These are phyloP conservation scores for Drosophila neoperkinsi DNA, from an alignment of 2,888 invertebrate species.

Conservation along the genomic window DNA sequence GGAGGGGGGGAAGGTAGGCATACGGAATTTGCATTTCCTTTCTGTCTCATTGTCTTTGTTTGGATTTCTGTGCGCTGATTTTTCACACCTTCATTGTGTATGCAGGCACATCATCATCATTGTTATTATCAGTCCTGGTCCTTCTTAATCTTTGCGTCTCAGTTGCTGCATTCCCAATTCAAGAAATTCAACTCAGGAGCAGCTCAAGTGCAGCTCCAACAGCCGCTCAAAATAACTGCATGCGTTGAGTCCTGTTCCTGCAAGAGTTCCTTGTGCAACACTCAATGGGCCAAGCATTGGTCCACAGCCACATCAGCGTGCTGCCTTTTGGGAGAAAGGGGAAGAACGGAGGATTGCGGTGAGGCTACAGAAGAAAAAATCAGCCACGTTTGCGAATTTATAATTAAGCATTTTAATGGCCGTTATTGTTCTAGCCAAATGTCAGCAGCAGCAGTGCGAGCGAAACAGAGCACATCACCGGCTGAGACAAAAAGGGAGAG, in stretches of 20 bases:
- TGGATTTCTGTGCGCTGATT: slow-evolving; percentile 80
- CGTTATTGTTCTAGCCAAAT: slow-evolving; percentile 77
- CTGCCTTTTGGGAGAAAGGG: neutral
- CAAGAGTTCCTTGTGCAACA: slow-evolving; percentile 1
- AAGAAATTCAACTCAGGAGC: slow-evolving; percentile 51
- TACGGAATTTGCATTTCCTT: slow-evolving; percentile 69
- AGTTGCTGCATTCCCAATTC: slow-evolving; percentile 29
- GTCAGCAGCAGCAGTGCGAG: slow-evolving; percentile 26
- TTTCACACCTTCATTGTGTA: slow-evolving; percentile 79
- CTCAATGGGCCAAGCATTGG: slow-evolving; percentile 9
- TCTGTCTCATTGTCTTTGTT: slow-evolving; percentile 69
- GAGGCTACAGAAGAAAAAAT: slow-evolving; percentile 56
- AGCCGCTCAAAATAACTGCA: slow-evolving; percentile 9
- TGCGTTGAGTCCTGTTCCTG: slow-evolving; percentile 6
- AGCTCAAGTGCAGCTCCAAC: slow-evolving; percentile 28
- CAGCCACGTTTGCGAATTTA: slow-evolving; percentile 81
- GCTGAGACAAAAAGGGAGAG: neutral
- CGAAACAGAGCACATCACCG: slow-evolving; percentile 26
- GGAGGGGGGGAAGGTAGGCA: neutral
- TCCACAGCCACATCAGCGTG: slow-evolving; percentile 47
- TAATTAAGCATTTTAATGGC: slow-evolving; percentile 84
- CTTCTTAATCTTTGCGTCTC: neutral
- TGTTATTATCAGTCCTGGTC: neutral
- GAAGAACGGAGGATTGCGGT: neutral
- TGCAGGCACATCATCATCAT: slow-evolving; percentile 22